Conservation (phyloP, 2,113 vertebrate species). For the Heloderma charlesbogerti region DNA sequence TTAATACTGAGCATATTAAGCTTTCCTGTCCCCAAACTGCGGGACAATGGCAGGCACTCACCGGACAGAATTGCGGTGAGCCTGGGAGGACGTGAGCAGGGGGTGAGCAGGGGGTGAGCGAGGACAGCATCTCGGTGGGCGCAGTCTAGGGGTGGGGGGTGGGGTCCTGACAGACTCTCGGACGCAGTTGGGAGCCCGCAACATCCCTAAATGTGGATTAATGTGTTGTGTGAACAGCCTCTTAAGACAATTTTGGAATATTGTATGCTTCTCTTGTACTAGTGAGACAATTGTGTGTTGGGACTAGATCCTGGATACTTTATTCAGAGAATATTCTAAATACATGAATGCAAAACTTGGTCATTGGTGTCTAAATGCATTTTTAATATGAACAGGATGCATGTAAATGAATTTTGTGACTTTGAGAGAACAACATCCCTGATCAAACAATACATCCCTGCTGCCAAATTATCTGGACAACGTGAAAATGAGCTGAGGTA, state of each 20-base stretch:
- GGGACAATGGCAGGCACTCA: too few relatives aligned
- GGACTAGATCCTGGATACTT: not conserved
- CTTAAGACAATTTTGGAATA: not conserved
- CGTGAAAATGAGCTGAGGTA: constrained; percentile 85
- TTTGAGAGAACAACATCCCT: constrained; percentile 76
- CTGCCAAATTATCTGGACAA: constrained; percentile 79
- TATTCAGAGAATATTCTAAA: not conserved
- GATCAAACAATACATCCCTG: constrained; percentile 83
- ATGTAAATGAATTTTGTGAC: constrained; percentile 78
- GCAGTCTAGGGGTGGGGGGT: too few relatives aligned
- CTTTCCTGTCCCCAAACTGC: too few relatives aligned
- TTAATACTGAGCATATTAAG: too few relatives aligned
- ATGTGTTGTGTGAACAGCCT: too few relatives aligned
- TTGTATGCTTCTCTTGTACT: not conserved
- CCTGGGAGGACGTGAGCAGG: too few relatives aligned
- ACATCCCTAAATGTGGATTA: too few relatives aligned
- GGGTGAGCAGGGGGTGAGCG: too few relatives aligned
- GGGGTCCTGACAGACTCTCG: too few relatives aligned
- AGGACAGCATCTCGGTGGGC: too few relatives aligned
- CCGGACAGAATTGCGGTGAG: too few relatives aligned
- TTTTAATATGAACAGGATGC: constrained; percentile 80
- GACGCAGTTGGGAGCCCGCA: too few relatives aligned
- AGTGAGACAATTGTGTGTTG: not conserved
- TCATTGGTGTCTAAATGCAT: constrained; percentile 17
- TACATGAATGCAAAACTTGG: not conserved